Evolutionary conservation across 2,113 vertebrate genomes (phyloP).

Genomic region (Prunella himalayana): DNA sequence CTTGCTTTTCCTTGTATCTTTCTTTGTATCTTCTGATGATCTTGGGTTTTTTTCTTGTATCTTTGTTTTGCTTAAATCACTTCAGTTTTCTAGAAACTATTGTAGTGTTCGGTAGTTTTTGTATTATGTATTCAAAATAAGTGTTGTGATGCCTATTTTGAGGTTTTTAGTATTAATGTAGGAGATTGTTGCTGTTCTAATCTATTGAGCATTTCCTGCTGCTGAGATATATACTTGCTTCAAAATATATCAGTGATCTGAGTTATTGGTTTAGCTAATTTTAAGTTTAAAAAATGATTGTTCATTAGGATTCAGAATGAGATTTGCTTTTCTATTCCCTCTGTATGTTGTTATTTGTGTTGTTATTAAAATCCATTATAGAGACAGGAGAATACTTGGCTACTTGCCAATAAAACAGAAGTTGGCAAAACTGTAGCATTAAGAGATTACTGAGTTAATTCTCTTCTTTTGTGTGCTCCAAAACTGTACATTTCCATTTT

Average conservation of each 20-base stretch:
- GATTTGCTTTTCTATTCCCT: neutral
- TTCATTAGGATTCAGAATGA: neutral
- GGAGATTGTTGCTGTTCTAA: neutral
- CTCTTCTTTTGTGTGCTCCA: neutral
- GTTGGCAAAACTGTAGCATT: neutral
- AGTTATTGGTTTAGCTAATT: neutral
- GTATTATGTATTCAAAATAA: neutral
- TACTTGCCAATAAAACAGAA: neutral
- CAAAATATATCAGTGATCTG: neutral
- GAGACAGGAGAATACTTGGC: neutral
- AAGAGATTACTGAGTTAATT: neutral
- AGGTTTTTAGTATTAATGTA: neutral
- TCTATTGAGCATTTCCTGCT: neutral
- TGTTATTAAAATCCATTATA: neutral
- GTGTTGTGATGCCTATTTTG: neutral
- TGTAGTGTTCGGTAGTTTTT: neutral
- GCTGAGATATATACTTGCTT: neutral
- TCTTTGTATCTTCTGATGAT: neutral
- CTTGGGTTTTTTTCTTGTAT: neutral
- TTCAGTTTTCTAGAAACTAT: neutral
- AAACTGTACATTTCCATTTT: neutral
- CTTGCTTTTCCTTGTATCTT: neutral
- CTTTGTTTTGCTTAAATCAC: neutral
- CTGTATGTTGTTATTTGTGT: neutral
- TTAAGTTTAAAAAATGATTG: neutral